Evolutionary conservation across 2,888 invertebrate genomes (phyloP), one percentile per base, ranked within the genome.

Genomic region (Herminia tarsipennalis): DNA sequence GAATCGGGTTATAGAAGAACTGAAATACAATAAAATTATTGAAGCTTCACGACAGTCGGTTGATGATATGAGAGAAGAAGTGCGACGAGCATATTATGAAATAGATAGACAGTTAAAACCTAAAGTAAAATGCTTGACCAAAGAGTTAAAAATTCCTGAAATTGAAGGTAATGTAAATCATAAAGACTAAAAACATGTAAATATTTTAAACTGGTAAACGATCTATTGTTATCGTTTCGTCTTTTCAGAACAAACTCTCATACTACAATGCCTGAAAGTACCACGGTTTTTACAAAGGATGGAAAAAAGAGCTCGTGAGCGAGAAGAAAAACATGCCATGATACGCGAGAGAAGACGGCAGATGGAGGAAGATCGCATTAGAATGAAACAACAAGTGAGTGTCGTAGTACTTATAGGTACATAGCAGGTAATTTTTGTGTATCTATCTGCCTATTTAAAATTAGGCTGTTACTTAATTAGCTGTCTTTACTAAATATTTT

Each of bases 211-310:
- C n/a, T n/a, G n/a, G n/a, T n/a, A n/a, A n/a, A n/a, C n/a, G n/a
- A n/a, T n/a, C n/a, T n/a, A n/a, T n/a, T 1, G 14, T 20, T 17
- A 9, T 27, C 0, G 9, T 18, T 21, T n/a, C 13, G 2, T 14
- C 8, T 53, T 78, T 77, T 38, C 68, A 90, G 90, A 90, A 43
- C 82, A 84, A 1, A 69, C 83, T 2, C 70, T 90, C 12, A 80
- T 91, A 36, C 70, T 92, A 30, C 86, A 87, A 60, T 92, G 92
- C 52, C 80, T 92, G 47, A 93, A 92, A 81, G 93, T 94, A 22
- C 95, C 96, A 2, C 94, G 93, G 73, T 94, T 96, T 72, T 73
- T 96, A 29, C 92, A 93, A 73, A 92, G 94, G 74, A 95, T 96
- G 95, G 95, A 96, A 68, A 93, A 94, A 43, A 92, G 95, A 48